Evolutionary conservation across 2,797 vertebrate species (phyloP), one percentile per base, ranked within the genome.

Genomic region (Diplodus sargus): DNA sequence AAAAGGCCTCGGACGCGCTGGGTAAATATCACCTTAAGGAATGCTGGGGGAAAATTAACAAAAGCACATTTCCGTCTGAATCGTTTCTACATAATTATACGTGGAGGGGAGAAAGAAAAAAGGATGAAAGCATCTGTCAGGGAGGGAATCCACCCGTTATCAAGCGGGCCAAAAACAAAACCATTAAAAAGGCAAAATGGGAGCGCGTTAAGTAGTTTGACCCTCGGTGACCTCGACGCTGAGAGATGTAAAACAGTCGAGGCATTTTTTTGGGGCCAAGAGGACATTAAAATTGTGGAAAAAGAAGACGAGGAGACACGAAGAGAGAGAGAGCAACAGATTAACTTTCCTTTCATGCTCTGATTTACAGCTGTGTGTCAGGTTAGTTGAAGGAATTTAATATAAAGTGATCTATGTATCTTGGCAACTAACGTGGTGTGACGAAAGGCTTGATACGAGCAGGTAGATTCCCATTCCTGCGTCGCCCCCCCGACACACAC

Each of bases 401-500:
- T 95, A 92, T 94, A 89, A 90, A 90, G 85, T 93, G 92, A 95
- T 94, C 82, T 87, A 93, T 93, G 91, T 89, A 73, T 92, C 85
- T 94, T 94, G 94, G 93, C 93, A 92, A 72, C 78, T 8, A 28
- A 47, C 43, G 15, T 6, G 70, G 53, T 78, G 80, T 92, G 92
- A 93, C 87, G 51, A 90, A 92, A 90, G 71, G 70, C 64, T 85
- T 49, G 79, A 91, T 85, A 79, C 61, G 83, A 92, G 86, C 88
- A 86, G 83, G 82, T 91, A 87, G 70, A 85, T 89, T 91, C 91
- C 83, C 81, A 86, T 70, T 76, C 70, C 70, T 64, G 65, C 65
- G 70, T 64, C 73, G 14, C n/a, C 25, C 15, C 22, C 13, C 22
- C 30, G 30, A 34, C 30, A 34, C 30, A 64, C 53, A 39, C n/a